phyloP scores from a whole-genome alignment of 2,113 vertebrate species.

The Pterocles orientalis region DNA sequence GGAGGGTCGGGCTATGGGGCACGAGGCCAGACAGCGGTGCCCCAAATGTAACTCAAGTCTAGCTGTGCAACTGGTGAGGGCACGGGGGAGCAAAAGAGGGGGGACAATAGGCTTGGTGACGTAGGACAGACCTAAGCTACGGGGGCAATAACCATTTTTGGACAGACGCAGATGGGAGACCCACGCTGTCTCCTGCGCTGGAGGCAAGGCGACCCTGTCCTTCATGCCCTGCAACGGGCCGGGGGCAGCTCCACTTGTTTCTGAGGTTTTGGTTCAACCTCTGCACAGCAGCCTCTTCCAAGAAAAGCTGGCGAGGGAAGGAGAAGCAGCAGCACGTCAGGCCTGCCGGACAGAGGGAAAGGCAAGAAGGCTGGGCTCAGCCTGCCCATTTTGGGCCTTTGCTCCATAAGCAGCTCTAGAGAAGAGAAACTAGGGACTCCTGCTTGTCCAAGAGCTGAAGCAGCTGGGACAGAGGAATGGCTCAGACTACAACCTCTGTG shows the following conservation, averaged over 20 bases:
- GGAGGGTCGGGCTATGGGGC: slow-evolving; percentile 42
- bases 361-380: background rate
- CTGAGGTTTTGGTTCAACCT: slow-evolving; percentile 16
- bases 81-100: background rate
- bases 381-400: background rate
- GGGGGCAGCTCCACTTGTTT: background rate
- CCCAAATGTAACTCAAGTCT: slow-evolving; percentile 43
- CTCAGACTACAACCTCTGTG: slow-evolving; percentile 1
- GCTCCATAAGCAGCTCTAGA: background rate
- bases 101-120: background rate
- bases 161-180: background rate
- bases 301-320: background rate
- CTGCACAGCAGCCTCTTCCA: slow-evolving; percentile 32
- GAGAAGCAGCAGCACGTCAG: background rate
- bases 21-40: background rate
- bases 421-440: background rate
- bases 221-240: background rate
- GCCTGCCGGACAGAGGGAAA: background rate
- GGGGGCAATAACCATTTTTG: background rate
- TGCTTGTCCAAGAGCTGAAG: background rate
- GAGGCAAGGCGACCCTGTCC: background rate
- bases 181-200: background rate
- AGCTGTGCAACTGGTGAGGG: slow-evolving; percentile 36
- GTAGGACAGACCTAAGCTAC: slow-evolving; percentile 26
- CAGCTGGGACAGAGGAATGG: slow-evolving; percentile 5